phyloP scores from a whole-genome alignment of 1,140 invertebrate species.

The Brachionus sp. region DNA sequence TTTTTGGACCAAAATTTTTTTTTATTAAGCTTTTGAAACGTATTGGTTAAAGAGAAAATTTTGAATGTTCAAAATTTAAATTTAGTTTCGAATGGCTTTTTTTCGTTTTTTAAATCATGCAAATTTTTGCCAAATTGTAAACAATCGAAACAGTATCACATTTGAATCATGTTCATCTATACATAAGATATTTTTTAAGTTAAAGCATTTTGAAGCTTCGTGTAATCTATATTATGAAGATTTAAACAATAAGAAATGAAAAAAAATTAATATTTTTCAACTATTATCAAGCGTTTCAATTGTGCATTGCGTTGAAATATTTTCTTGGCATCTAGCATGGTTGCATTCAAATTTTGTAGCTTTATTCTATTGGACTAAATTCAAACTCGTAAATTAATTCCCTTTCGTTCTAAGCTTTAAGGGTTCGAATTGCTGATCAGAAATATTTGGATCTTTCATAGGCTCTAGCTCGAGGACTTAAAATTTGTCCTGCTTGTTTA shows the following conservation, averaged over 20 bases:
- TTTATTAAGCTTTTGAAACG: constrained; percentile 29
- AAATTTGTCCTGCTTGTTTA: background rate
- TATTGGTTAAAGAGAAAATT: background rate
- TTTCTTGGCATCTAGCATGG: background rate
- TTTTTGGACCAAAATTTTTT: background rate
- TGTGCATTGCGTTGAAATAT: background rate
- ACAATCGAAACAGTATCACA: background rate
- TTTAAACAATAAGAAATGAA: background rate
- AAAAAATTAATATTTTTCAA: background rate
- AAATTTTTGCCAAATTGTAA: constrained; percentile 24
- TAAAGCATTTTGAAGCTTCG: background rate
- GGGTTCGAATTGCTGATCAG: background rate
- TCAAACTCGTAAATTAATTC: background rate
- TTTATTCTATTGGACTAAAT: background rate
- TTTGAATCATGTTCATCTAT: constrained; percentile 22
- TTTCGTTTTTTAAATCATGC: background rate
- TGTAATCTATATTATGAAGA: background rate
- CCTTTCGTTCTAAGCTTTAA: background rate
- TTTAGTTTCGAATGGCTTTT: background rate
- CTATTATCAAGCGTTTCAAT: constrained; percentile 10
- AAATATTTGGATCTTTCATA: background rate
- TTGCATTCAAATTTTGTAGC: background rate
- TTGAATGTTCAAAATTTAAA: constrained; percentile 13
- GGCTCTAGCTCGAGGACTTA: background rate
- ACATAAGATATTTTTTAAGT: constrained; percentile 14